These are phyloP conservation scores for Porites cylindrica DNA, from an alignment of 92 coral and sea anemone genomes.

Conservation along the genomic window DNA sequence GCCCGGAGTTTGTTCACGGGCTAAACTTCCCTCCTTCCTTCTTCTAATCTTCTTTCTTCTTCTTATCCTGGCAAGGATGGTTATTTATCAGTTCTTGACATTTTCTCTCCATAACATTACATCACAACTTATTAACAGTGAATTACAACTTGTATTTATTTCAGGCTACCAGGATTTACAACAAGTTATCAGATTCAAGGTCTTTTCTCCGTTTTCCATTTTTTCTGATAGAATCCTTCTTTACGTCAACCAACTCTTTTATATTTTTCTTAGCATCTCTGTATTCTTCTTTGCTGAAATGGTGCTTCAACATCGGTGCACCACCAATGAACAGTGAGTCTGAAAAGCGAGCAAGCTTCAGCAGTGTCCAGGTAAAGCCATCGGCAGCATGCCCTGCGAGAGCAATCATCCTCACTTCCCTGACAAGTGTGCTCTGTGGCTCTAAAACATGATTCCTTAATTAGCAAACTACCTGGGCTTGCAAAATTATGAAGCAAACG, in stretches of 20 bases:
- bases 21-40: no score
- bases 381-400: constrained; percentile 69
- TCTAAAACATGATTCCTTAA: constrained; percentile 17
- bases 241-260: constrained; percentile 48
- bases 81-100: no score
- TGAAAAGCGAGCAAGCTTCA: constrained; percentile 75
- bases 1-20: no score
- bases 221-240: constrained; percentile 1
- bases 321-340: constrained; percentile 62
- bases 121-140: no score
- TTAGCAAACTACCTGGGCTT: no score
- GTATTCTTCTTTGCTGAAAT: constrained; percentile 65
- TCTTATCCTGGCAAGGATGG: no score
- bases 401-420: constrained; percentile 77
- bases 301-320: constrained; percentile 72
- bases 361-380: constrained; percentile 78
- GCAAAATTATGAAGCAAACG: no score
- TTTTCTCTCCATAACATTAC: no score
- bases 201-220: constrained; percentile 10
- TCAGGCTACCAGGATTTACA: constrained; percentile 3
- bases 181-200: constrained; percentile 57
- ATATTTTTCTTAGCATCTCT: constrained; percentile 62
- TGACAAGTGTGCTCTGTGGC: constrained; percentile 71
- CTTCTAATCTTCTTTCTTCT: no score
- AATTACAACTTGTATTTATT: constrained; percentile 13